Base-by-base conservation (phyloP, 1,140 invertebrate species). In the Formica selysi region DNA sequence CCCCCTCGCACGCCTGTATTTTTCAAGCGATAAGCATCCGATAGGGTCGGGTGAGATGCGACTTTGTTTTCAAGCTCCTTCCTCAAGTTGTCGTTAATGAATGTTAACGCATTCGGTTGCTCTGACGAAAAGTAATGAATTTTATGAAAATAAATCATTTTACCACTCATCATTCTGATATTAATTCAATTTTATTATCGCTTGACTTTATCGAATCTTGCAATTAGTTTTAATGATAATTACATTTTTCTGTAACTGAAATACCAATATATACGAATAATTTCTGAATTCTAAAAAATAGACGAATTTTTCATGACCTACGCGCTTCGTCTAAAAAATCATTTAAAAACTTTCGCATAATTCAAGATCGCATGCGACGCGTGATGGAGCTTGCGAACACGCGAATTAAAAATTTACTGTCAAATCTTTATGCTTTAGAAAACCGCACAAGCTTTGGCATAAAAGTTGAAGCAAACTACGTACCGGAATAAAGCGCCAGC, bases 141-240 rank as follows among this genome's bases (percentile, higher is more conserved):
- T 51, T 51, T 51, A 51, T 48, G 11, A 57, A 59, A 74, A 59
- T 59, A 36, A 74, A 59, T 59, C 22, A 73, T n/a, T 8, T 19
- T 11, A 48, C 26, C 10, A 54, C 10, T 26, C 2, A 32, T 19
- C 3, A 54, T 51, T 10, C 3, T 4, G 16, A 10, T 16, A 26
- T 51, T 36, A n/a, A 54, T 54, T 70, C 16, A 5, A 4, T 51
- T 71, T 71, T 36, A 54, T 2, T 19, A 0, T 71, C 11, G 0
- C 11, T 0, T 32, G 44, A 4, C 32, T 71, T 32, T 22, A 1
- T 70, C 6, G 68, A 1, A 73, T 54, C 0, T 3, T 48, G 19
- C 13, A 51, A n/a, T 19, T 11, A 10, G 3, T 36, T 73, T 13
- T 29, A 54, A 22, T 51, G 1, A 32, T n/a, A 48, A 6, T 44